phyloP scores from a whole-genome alignment of 2,113 vertebrate species.

The Aegotheles bennettii region DNA sequence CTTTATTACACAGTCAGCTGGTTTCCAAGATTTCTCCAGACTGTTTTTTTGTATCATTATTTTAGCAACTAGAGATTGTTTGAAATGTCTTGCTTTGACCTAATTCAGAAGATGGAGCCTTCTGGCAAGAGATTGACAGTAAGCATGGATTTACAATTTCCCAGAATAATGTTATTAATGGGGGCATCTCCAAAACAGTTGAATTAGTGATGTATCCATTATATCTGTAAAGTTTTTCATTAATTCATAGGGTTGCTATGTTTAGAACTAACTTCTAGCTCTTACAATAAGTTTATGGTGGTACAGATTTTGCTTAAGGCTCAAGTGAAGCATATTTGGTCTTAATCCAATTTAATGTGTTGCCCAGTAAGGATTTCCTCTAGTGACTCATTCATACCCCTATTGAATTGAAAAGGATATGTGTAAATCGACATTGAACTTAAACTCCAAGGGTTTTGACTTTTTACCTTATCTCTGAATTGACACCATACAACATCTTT shows the following conservation, averaged over 20 bases:
- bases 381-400: conserved; percentile 29
- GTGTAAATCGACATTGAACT: neutral
- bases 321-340: conserved; percentile 26
- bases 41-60: neutral
- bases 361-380: conserved; percentile 49
- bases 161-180: neutral
- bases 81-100: neutral
- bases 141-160: neutral
- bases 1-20: neutral
- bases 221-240: neutral
- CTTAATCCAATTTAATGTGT: conserved; percentile 26
- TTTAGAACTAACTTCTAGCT: neutral
- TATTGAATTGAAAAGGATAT: conserved; percentile 38
- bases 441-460: neutral
- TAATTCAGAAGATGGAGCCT: neutral
- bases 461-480: neutral
- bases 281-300: neutral
- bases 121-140: neutral
- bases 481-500: neutral
- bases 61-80: neutral
- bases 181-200: neutral
- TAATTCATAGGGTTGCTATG: neutral
- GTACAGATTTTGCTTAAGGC: neutral
- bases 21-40: neutral
- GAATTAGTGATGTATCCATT: neutral